A percentile compares a stretch with the other conserved stretches of the same genome.
Conservation (phyloP, 1,140 invertebrate species). For the Drosophila nebulosa region DNA sequence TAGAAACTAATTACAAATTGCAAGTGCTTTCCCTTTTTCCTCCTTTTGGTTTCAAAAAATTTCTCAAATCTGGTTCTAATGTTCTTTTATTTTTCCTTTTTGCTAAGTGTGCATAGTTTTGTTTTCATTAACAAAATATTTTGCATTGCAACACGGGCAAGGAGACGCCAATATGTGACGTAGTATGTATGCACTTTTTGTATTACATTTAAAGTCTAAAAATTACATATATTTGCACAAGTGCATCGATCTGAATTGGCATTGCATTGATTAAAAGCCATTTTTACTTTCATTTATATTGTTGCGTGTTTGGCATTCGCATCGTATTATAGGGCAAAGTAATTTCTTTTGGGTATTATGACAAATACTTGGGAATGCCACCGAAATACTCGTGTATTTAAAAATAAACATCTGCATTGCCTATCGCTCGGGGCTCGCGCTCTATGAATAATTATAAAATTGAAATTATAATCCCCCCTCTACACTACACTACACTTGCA, state of each 20-base stretch:
- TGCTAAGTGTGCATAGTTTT: background rate
- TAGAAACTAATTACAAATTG: no score
- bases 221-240: background rate
- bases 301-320: background rate
- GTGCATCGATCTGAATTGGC: background rate
- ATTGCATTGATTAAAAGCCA: background rate
- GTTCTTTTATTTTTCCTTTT: background rate
- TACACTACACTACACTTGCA: slow-evolving; percentile 82
- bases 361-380: background rate
- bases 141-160: no score
- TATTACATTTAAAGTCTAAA: background rate
- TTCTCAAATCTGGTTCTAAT: background rate
- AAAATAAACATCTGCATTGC: slow-evolving; percentile 9
- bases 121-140: background rate
- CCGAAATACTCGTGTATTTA: background rate
- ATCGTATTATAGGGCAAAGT: background rate
- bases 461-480: slow-evolving; percentile 22
- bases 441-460: slow-evolving; percentile 33
- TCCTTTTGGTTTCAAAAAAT: background rate
- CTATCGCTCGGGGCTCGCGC: background rate
- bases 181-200: background rate
- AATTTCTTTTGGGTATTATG: background rate
- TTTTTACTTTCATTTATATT: background rate
- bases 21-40: background rate
- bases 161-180: background rate